phyloP scores from a whole-genome alignment of 2,888 invertebrate genomes.

The Drosophila putrida region DNA sequence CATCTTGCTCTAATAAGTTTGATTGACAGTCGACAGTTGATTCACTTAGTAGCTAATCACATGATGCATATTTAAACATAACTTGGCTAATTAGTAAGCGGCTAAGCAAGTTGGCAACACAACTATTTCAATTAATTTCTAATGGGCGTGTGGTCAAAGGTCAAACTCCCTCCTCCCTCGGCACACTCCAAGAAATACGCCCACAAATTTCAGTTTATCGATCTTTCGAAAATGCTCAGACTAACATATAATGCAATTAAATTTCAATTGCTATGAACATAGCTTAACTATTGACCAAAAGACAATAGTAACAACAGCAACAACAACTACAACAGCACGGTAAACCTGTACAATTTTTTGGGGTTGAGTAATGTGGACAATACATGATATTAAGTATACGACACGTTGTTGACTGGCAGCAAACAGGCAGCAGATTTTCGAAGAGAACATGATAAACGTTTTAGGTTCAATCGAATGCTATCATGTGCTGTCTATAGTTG shows the following conservation, averaged over 20 bases:
- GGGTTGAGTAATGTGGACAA: background rate
- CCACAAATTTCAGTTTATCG: slow-evolving; percentile 10
- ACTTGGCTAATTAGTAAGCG: slow-evolving; percentile 40
- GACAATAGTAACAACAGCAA: background rate
- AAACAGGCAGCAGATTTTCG: slow-evolving; percentile 13
- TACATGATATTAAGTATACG: slow-evolving; percentile 44
- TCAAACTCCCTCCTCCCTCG: background rate
- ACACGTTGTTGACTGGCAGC: slow-evolving; percentile 20
- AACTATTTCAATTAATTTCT: slow-evolving; percentile 28
- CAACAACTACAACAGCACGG: background rate
- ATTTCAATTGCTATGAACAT: slow-evolving; percentile 50
- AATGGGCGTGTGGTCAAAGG: slow-evolving; percentile 10
- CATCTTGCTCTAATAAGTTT: background rate
- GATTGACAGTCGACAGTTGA: slow-evolving; percentile 14
- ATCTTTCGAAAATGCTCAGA: slow-evolving; percentile 17
- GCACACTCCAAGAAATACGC: background rate
- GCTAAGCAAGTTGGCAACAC: slow-evolving; percentile 7
- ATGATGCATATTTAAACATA: slow-evolving; percentile 49
- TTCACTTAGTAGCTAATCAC: slow-evolving; percentile 19
- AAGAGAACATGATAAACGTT: slow-evolving; percentile 58
- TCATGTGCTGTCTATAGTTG: slow-evolving; percentile 1
- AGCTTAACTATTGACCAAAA: background rate
- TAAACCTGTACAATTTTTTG: background rate
- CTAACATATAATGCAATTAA: slow-evolving; percentile 34
- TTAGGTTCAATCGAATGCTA: slow-evolving; percentile 25